Evolutionary conservation across 2,888 invertebrate genomes (phyloP).

Genomic region (Cephus rjabovi): DNA sequence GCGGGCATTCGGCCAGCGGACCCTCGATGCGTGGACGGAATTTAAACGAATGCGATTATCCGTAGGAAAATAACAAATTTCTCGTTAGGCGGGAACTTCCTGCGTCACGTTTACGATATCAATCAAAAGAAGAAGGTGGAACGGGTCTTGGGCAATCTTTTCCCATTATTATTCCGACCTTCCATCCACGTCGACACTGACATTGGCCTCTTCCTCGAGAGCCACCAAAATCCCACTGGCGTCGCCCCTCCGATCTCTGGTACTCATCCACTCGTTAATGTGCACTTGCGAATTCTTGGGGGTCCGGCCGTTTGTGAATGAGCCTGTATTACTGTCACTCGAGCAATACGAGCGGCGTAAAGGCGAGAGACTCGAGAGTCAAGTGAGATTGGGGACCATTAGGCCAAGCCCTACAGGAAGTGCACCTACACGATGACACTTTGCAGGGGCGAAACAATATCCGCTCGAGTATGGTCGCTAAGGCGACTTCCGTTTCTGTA

Average conservation of each 20-base stretch:
- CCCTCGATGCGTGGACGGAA: slow-evolving; percentile 6
- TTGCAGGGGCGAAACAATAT: slow-evolving; percentile 15
- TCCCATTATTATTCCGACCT: slow-evolving; percentile 1
- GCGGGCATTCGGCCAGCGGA: too few species aligned
- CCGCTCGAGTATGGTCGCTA: slow-evolving; percentile 1
- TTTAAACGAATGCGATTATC: slow-evolving; percentile 8
- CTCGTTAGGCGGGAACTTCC: slow-evolving; percentile 6
- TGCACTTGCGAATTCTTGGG: neutral
- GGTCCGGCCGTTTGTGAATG: too few species aligned
- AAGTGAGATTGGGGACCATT: neutral
- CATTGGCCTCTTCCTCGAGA: neutral
- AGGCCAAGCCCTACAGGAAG: slow-evolving; percentile 2
- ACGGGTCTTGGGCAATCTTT: slow-evolving; percentile 7
- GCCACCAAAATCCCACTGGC: too few species aligned
- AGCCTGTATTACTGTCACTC: too few species aligned
- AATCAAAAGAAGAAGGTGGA: slow-evolving; percentile 8
- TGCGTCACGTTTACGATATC: slow-evolving; percentile 17
- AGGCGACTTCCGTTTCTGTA: slow-evolving; percentile 9
- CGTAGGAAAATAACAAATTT: neutral
- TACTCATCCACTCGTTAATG: neutral
- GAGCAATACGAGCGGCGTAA: neutral
- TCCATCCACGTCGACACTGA: slow-evolving; percentile 5
- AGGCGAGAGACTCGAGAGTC: neutral
- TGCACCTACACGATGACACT: slow-evolving; percentile 12
- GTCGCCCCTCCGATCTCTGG: neutral